Conservation (phyloP, 2,888 invertebrate genomes). For the Tipula vernalis region DNA sequence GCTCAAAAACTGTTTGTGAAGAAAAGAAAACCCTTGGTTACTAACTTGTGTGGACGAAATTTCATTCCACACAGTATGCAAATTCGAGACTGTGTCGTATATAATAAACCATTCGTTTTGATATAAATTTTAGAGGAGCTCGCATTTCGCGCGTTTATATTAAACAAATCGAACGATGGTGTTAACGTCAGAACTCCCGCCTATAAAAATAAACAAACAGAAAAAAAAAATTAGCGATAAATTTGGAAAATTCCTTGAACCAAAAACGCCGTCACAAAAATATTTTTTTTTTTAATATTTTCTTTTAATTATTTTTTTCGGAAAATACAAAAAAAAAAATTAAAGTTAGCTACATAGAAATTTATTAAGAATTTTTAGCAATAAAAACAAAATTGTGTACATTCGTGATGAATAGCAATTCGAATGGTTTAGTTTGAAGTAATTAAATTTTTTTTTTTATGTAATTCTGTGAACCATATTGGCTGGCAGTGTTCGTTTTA, state of each 20-base stretch:
- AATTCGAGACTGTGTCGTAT: not conserved
- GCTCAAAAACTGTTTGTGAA: too few relatives aligned
- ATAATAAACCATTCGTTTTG: not conserved
- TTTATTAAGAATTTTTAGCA: not conserved
- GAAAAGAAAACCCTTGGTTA: too few relatives aligned
- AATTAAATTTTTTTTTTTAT: not conserved
- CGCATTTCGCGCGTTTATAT: too few relatives aligned
- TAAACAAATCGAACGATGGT: not conserved
- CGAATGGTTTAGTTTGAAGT: not conserved
- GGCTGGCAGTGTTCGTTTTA: not conserved
- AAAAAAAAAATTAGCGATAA: not conserved
- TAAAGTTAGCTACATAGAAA: not conserved
- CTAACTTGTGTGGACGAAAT: not conserved
- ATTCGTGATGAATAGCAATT: not conserved
- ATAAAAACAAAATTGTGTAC: not conserved
- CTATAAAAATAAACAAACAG: not conserved
- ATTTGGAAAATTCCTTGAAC: not conserved
- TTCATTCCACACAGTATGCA: not conserved
- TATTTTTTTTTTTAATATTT: not conserved
- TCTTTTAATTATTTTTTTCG: not conserved
- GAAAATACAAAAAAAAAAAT: not conserved
- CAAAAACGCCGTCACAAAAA: not conserved
- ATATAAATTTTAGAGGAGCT: too few relatives aligned
- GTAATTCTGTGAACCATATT: not conserved
- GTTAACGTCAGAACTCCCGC: not conserved